A percentile compares a stretch with the other conserved stretches of the same genome.
Evolutionary conservation across 2,113 vertebrate genomes (phyloP).

Genomic region (Eulacestoma nigropectus): DNA sequence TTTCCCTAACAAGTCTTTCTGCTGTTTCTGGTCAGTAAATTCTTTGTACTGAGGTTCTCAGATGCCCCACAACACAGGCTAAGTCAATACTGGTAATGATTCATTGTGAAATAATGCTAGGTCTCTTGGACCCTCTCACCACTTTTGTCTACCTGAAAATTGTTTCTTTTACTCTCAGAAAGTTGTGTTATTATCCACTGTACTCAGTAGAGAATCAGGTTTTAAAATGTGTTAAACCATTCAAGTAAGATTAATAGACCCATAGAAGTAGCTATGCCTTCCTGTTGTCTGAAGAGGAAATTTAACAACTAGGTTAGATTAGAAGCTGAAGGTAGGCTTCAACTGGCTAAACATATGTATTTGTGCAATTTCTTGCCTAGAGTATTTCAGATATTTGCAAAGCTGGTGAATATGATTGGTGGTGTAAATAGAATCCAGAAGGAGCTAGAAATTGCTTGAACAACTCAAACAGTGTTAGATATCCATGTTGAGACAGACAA

Average conservation of each 20-base stretch:
- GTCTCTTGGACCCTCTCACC: background rate
- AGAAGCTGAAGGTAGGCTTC: background rate
- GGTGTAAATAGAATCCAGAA: background rate
- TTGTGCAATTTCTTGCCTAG: background rate
- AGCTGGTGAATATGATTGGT: background rate
- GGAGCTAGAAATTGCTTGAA: background rate
- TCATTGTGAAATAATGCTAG: background rate
- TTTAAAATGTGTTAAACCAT: background rate
- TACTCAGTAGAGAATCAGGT: background rate
- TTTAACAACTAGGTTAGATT: background rate
- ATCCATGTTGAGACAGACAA: background rate
- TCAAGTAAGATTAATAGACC: background rate
- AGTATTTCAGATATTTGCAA: background rate
- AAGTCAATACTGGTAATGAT: background rate
- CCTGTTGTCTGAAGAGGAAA: background rate
- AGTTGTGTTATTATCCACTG: background rate
- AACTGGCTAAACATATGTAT: background rate
- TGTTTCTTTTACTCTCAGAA: background rate
- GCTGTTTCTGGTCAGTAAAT: background rate
- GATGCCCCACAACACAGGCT: background rate
- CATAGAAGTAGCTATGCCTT: background rate
- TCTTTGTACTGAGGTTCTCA: background rate
- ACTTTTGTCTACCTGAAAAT: background rate
- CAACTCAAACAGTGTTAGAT: background rate
- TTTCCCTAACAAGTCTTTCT: background rate